Base-by-base conservation (phyloP, 2,888 invertebrate species). In the Netelia inedita region DNA sequence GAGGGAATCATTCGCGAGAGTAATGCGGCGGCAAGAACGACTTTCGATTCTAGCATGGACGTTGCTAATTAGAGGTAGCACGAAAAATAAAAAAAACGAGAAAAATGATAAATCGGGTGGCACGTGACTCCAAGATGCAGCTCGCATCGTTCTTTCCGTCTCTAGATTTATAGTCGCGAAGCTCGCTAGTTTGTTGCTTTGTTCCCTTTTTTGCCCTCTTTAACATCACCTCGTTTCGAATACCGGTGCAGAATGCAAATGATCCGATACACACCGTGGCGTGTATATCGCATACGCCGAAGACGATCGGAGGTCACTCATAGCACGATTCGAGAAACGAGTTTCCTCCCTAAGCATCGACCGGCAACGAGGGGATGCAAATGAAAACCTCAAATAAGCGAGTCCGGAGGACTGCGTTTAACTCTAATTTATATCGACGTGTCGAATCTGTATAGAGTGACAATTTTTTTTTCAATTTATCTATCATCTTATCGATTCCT, bases 161-260 rank as follows among this genome's bases (percentile, higher is more conserved):
- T 66, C 55, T 75, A 55, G 68, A 72, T 80, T 2, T 79, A 57
- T 65, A 72, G 23, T 66, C 55, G 21, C 10, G 35, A 63, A 53
- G 50, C 43, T 65, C 14, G 55, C 55, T 55, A 10, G n/a, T 6
- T 41, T 23, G 19, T 69, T 73, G 10, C 14, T 9, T 65, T 23
- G n/a, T 72, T 79, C 43, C 35, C 35, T 35, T 53, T 71, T 65
- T 73, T 71, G 21, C 59, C 71, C 50, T 59, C 59, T 41, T 75
- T 23, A 63, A 59, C 59, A 65, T 71, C 61, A 72, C 59, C 71
- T 66, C 16, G 65, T 43, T 35, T 83, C 66, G 71, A 69, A 79
- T 83, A 72, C 83, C 79, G 79, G 83, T 83, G 79, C 79, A 79
- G 75, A 75, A 83, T 83, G 83, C 79, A 83, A 83, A 83, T 83